These are phyloP conservation scores for Endotricha flammealis DNA, from an alignment of 2,888 invertebrate genomes.

Conservation along the genomic window DNA sequence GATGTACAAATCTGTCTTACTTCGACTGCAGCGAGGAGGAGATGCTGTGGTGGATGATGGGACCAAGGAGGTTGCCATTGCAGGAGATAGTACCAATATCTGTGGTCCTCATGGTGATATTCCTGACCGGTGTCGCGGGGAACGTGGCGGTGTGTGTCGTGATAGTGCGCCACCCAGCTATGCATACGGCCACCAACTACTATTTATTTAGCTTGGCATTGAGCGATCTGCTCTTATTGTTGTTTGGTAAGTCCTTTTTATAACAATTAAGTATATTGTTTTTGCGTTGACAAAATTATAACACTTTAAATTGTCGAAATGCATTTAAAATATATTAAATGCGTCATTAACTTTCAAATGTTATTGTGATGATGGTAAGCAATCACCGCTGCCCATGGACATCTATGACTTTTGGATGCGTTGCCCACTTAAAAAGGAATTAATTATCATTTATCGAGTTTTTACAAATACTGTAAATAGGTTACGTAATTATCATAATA, in stretches of 20 bases:
- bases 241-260: conserved; percentile 84
- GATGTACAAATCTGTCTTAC: conserved; percentile 59
- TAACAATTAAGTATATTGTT: conserved; percentile 1
- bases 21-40: conserved; percentile 80
- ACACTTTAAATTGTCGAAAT: too few relatives aligned
- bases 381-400: too few relatives aligned
- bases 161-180: conserved; percentile 86
- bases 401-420: too few relatives aligned
- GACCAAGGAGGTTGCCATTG: conserved; percentile 80
- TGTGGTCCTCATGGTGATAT: conserved; percentile 85
- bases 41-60: conserved; percentile 77
- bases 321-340: too few relatives aligned
- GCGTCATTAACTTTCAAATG: too few relatives aligned
- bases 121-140: conserved; percentile 89
- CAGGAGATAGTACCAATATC: conserved; percentile 79
- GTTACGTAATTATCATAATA: too few relatives aligned
- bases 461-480: too few relatives aligned
- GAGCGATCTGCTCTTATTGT: conserved; percentile 88
- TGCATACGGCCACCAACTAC: conserved; percentile 95
- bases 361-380: too few relatives aligned
- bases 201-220: conserved; percentile 93
- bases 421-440: too few relatives aligned
- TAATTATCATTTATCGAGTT: too few relatives aligned
- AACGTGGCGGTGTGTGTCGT: conserved; percentile 92
- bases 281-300: conserved; percentile 1